These are phyloP conservation scores for Torymus texanus DNA, from an alignment of 2,888 invertebrate genomes.

Conservation along the genomic window DNA sequence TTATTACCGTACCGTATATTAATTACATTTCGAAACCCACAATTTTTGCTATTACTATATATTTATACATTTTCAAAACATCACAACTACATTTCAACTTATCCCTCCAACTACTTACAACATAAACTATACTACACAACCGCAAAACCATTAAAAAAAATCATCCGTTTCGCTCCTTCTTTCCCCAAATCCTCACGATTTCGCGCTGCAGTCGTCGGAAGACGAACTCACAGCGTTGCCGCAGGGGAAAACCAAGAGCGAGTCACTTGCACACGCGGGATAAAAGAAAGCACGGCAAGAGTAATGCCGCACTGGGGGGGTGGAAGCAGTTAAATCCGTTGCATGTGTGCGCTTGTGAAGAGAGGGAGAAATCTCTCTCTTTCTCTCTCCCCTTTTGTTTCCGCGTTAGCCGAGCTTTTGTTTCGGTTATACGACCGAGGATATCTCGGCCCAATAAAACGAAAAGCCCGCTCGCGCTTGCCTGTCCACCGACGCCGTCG, in stretches of 20 bases:
- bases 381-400: slow-evolving; percentile 67
- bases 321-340: slow-evolving; percentile 74
- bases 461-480: slow-evolving; percentile 66
- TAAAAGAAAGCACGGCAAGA: slow-evolving; percentile 72
- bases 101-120: too few species aligned
- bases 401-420: slow-evolving; percentile 74
- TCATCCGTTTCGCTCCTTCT: too few species aligned
- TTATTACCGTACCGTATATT: too few species aligned
- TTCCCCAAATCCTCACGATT: too few species aligned
- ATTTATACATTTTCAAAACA: too few species aligned
- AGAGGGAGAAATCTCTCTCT: slow-evolving; percentile 54
- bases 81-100: too few species aligned
- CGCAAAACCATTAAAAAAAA: too few species aligned
- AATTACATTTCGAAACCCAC: too few species aligned
- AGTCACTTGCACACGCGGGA: slow-evolving; percentile 60
- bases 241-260: slow-evolving; percentile 56
- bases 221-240: slow-evolving; percentile 22
- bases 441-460: slow-evolving; percentile 71
- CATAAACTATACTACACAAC: too few species aligned
- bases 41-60: too few species aligned
- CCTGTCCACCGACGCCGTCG: slow-evolving; percentile 14
- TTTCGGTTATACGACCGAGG: slow-evolving; percentile 74
- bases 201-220: slow-evolving; percentile 14
- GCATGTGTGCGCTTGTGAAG: slow-evolving; percentile 68
- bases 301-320: slow-evolving; percentile 69